A percentile compares a stretch with the other conserved stretches of the same genome.
Conservation (phyloP, 2,888 invertebrate genomes). For the Hydrotaea cyrtoneurina region DNA sequence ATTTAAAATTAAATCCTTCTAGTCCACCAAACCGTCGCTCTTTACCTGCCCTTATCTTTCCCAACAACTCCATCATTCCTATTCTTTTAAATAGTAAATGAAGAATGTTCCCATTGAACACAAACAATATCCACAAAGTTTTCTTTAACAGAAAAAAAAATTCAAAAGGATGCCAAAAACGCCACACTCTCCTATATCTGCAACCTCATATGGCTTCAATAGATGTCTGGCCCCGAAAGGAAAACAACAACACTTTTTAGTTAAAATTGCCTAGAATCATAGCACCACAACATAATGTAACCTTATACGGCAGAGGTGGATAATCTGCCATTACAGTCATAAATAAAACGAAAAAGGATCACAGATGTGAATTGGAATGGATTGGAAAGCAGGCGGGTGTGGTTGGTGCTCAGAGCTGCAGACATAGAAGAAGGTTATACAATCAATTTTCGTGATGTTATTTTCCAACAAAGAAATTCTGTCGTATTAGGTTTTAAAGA, state of each 20-base stretch:
- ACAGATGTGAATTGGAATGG: background rate
- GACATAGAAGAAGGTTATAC: background rate
- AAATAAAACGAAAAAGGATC: slow-evolving; percentile 11
- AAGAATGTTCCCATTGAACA: background rate
- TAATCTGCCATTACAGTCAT: background rate
- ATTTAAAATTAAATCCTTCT: too few relatives aligned
- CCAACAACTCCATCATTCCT: background rate
- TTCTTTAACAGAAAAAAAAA: background rate
- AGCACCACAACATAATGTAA: background rate
- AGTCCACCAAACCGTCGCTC: too few relatives aligned
- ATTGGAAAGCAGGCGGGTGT: background rate
- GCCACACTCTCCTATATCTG: too few relatives aligned
- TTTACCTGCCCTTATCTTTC: background rate
- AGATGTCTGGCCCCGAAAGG: background rate
- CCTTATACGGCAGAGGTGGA: background rate
- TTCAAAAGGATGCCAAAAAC: background rate
- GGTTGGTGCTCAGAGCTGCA: too few relatives aligned
- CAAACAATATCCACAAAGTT: background rate
- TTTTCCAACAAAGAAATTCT: background rate
- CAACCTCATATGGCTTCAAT: too few relatives aligned
- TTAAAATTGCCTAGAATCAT: too few relatives aligned
- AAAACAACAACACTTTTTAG: background rate
- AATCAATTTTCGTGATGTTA: slow-evolving; percentile 6
- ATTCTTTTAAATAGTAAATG: background rate
- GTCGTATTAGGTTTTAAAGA: background rate